phyloP scores from a whole-genome alignment of 2,113 vertebrate genomes.

The Aplodontia rufa region DNA sequence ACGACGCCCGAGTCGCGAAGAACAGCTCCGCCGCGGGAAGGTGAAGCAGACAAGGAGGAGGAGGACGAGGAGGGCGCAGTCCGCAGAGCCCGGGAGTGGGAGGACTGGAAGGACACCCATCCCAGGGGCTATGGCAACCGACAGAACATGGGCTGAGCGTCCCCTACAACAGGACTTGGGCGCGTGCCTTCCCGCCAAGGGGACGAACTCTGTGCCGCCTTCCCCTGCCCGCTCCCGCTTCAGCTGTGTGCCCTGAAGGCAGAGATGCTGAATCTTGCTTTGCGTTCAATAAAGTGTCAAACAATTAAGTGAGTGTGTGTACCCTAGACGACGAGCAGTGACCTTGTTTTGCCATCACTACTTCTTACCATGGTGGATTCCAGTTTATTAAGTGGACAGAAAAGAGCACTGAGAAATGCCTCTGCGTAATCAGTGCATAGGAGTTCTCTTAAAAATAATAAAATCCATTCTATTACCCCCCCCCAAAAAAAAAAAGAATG shows the following conservation, averaged over 20 bases:
- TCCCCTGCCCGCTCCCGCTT: not conserved
- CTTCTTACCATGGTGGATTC: constrained; percentile 21
- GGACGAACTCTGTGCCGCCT: constrained; percentile 34
- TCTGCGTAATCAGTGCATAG: constrained; percentile 75
- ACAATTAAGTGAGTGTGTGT: constrained; percentile 11
- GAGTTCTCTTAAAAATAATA: constrained; percentile 76
- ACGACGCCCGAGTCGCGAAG: no score
- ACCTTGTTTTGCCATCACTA: constrained; percentile 43
- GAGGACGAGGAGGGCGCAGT: constrained; percentile 88
- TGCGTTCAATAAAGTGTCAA: constrained; percentile 32
- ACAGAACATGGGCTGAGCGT: constrained; percentile 94
- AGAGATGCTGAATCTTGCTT: constrained; percentile 47
- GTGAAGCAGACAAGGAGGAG: constrained; percentile 87
- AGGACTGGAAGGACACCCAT: constrained; percentile 96
- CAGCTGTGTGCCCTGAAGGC: not conserved
- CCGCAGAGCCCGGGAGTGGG: constrained; percentile 91
- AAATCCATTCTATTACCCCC: constrained; percentile 67
- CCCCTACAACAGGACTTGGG: not conserved
- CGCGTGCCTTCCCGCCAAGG: not conserved
- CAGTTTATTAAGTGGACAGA: constrained; percentile 54
- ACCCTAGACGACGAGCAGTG: not conserved
- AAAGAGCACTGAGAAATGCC: constrained; percentile 44
- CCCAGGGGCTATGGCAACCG: constrained; percentile 95
- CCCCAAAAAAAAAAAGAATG: no score
- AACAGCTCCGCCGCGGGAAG: constrained; percentile 85